Percentiles rank a stretch among this genome's conserved stretches.
Conservation (phyloP, 1,140 invertebrate genomes). For the Luehdorfia chinensis region DNA sequence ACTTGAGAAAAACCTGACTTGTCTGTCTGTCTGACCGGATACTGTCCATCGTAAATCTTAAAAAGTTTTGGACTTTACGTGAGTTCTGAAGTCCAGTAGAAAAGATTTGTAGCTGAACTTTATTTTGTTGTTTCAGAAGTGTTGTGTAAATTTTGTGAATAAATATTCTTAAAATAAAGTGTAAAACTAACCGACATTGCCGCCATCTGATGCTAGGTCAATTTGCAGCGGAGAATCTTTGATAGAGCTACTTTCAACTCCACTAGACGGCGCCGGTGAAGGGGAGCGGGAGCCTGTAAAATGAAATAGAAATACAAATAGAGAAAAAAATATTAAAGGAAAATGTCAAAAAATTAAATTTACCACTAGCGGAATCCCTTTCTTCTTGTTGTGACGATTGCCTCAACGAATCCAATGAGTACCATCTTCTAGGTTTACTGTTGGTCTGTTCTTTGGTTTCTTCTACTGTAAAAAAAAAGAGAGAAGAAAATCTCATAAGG, state of each 20-base stretch:
- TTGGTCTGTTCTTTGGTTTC: slow-evolving; percentile 62
- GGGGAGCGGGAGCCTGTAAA: slow-evolving; percentile 83
- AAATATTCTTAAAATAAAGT: no score
- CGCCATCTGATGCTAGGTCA: slow-evolving; percentile 83
- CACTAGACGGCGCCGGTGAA: slow-evolving; percentile 92
- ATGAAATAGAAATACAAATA: neutral
- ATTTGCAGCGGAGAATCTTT: slow-evolving; percentile 96
- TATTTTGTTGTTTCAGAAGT: no score
- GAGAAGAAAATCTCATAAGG: slow-evolving; percentile 2
- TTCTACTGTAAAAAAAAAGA: slow-evolving; percentile 35
- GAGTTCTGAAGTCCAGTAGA: no score
- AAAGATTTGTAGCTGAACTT: no score
- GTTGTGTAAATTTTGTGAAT: no score
- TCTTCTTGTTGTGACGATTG: slow-evolving; percentile 60
- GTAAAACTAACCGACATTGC: slow-evolving; percentile 72
- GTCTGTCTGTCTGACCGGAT: no score
- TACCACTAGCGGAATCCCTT: slow-evolving; percentile 71
- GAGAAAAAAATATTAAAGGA: neutral
- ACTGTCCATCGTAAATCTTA: no score
- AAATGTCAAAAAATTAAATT: slow-evolving; percentile 17
- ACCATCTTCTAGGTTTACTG: slow-evolving; percentile 62
- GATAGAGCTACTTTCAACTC: slow-evolving; percentile 91
- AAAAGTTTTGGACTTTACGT: no score
- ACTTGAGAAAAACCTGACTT: no score
- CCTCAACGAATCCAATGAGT: slow-evolving; percentile 69